Percentiles rank a stretch among this genome's conserved stretches.
These are phyloP conservation scores for Dinothrombium tinctorium DNA, from an alignment of 1,140 invertebrate species.

Conservation along the genomic window DNA sequence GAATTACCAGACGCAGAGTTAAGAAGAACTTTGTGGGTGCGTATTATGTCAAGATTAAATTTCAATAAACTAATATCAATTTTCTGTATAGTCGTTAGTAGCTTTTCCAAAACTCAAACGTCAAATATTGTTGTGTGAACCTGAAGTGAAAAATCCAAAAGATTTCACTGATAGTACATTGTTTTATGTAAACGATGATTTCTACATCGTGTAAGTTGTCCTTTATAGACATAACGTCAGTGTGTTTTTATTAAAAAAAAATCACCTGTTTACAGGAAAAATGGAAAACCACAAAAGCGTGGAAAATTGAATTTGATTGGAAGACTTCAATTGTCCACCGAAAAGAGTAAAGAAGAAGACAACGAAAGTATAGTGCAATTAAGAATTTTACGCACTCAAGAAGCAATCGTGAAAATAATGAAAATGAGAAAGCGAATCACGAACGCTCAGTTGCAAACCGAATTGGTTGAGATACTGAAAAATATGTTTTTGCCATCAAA, in stretches of 20 bases:
- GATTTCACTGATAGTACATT: constrained; percentile 76
- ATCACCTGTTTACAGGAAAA: constrained; percentile 38
- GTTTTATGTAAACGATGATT: constrained; percentile 94
- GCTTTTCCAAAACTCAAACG: constrained; percentile 90
- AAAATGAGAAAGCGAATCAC: constrained; percentile 89
- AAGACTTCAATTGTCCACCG: constrained; percentile 72
- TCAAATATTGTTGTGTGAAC: constrained; percentile 59
- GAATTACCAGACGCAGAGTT: constrained; percentile 89
- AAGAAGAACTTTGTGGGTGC: constrained; percentile 72
- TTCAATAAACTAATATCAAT: constrained; percentile 3
- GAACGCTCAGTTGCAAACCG: constrained; percentile 79
- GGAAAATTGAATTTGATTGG: constrained; percentile 90
- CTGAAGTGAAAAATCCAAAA: constrained; percentile 55
- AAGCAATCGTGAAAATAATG: constrained; percentile 96
- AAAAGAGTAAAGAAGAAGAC: constrained; percentile 82
- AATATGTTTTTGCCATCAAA: constrained; percentile 98
- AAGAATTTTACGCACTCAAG: constrained; percentile 67
- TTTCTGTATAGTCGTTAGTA: constrained; percentile 43
- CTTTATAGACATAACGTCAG: background rate
- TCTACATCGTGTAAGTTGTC: constrained; percentile 44
- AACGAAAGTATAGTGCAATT: constrained; percentile 92
- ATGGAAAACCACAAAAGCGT: constrained; percentile 71
- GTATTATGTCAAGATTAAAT: constrained; percentile 8
- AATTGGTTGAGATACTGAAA: constrained; percentile 90
- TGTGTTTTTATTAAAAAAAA: constrained; percentile 7